Conservation (phyloP, 2,113 vertebrate genomes). For the Gulo gulo region DNA sequence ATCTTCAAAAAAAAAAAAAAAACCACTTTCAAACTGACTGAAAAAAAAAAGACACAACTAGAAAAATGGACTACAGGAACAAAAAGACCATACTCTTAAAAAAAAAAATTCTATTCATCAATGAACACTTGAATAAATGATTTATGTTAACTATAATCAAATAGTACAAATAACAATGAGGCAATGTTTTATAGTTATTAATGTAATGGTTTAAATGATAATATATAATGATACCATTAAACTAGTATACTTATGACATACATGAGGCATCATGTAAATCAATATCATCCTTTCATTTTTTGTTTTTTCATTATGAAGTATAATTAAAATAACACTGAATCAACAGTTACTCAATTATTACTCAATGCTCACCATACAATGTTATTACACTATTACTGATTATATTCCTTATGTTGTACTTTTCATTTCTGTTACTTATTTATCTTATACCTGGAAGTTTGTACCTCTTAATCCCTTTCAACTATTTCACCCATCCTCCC, state of each 20-base stretch:
- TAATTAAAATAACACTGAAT: not conserved
- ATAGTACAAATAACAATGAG: not conserved
- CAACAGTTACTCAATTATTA: not conserved
- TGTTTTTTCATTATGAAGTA: not conserved
- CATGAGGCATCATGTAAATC: not conserved
- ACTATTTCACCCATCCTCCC: not conserved
- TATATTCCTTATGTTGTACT: not conserved
- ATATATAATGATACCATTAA: not conserved
- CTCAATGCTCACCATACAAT: not conserved
- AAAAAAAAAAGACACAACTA: not conserved
- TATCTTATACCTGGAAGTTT: not conserved
- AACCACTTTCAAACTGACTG: not conserved
- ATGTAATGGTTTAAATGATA: not conserved
- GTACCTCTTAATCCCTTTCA: not conserved
- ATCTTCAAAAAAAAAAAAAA: not conserved
- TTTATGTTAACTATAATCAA: not conserved
- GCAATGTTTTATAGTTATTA: not conserved
- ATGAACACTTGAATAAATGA: not conserved
- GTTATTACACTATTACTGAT: not conserved
- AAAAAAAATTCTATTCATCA: not conserved
- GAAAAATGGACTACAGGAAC: not conserved
- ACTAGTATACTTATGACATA: not conserved
- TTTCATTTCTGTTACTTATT: not conserved
- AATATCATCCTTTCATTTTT: not conserved
- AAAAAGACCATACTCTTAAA: not conserved